Conservation (phyloP, 2,113 vertebrate genomes). For the Rhinolophus sinicus region DNA sequence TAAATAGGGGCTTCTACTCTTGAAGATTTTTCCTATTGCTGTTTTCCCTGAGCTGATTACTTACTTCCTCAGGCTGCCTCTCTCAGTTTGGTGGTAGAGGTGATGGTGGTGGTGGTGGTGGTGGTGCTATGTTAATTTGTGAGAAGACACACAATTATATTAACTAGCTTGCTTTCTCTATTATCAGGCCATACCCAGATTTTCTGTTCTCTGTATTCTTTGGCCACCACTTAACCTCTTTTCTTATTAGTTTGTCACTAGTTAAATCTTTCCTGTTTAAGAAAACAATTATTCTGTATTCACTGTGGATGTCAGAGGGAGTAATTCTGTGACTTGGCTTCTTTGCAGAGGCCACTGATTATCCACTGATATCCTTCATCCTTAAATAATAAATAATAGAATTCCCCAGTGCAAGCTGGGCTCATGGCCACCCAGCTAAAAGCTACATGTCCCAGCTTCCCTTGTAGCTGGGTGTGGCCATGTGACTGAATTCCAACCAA, state of each 20-base stretch:
- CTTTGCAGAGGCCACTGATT: neutral
- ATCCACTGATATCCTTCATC: neutral
- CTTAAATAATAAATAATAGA: constrained; percentile 30
- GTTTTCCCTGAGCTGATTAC: neutral
- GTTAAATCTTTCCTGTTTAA: neutral
- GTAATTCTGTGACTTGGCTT: neutral
- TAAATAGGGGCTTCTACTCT: neutral
- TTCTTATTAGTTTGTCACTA: neutral
- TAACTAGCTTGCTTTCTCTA: neutral
- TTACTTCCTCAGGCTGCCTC: neutral
- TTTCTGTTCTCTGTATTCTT: neutral
- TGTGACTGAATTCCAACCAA: constrained; percentile 62
- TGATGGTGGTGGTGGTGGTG: no score
- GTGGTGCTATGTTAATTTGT: neutral
- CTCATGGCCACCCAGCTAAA: neutral
- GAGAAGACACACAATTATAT: neutral
- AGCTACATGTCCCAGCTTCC: constrained; percentile 27
- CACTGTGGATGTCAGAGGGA: neutral
- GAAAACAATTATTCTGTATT: neutral
- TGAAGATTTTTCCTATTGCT: neutral
- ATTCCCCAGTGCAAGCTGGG: neutral
- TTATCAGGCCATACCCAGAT: neutral
- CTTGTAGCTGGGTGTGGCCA: constrained; percentile 41
- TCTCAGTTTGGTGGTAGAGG: neutral
- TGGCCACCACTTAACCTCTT: neutral